Percentiles rank a stretch among this genome's conserved stretches.
These are phyloP conservation scores for Acrobasis repandana DNA, from an alignment of 2,888 invertebrate genomes.

Conservation along the genomic window DNA sequence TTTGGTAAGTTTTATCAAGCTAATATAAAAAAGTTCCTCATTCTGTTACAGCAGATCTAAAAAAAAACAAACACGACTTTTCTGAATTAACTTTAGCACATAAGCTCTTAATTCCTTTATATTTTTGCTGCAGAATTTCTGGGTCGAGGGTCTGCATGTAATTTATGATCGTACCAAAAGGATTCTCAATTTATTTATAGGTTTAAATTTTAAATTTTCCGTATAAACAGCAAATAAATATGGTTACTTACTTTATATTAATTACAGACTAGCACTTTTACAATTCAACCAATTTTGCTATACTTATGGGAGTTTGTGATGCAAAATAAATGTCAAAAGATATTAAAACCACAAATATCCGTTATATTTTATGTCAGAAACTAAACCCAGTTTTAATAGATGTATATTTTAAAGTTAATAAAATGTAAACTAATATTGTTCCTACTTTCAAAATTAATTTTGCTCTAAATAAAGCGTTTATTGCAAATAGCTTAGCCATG, in stretches of 20 bases:
- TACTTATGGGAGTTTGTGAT: too few relatives aligned
- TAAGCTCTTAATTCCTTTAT: slow-evolving; percentile 4
- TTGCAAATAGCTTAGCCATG: neutral
- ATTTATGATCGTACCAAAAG: slow-evolving; percentile 1
- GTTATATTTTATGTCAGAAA: too few relatives aligned
- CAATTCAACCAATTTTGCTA: too few relatives aligned
- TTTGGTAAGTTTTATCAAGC: too few relatives aligned
- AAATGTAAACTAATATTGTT: neutral
- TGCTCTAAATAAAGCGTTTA: neutral
- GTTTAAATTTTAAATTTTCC: neutral
- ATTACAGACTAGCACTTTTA: too few relatives aligned
- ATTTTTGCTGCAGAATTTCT: slow-evolving; percentile 1
- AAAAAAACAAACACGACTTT: neutral
- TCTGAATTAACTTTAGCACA: neutral
- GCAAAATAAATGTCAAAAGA: too few relatives aligned
- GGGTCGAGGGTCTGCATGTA: slow-evolving; percentile 2
- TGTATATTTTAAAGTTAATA: neutral
- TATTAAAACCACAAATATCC: too few relatives aligned
- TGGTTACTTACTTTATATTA: too few relatives aligned
- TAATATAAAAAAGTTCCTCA: too few relatives aligned
- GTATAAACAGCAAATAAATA: neutral
- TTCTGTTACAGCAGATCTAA: neutral
- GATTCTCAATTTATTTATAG: slow-evolving; percentile 1
- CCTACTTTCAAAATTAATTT: neutral
- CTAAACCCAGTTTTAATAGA: too few relatives aligned